Evolutionary conservation across 2,797 vertebrate species (phyloP).

Genomic region (Rhinella marina): DNA sequence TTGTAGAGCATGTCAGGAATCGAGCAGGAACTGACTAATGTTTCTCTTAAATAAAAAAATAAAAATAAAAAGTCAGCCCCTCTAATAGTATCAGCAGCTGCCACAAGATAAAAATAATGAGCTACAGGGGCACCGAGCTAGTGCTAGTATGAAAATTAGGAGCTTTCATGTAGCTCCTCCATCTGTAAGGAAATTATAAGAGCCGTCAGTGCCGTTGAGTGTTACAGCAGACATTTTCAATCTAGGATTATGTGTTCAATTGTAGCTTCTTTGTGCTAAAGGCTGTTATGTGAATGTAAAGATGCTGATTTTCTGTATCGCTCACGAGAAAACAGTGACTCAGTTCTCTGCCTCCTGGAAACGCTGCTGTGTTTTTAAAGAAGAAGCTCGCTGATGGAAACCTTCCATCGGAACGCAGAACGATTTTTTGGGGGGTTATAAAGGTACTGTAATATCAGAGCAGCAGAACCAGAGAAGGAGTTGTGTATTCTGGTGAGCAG

Average conservation of each 20-base stretch:
- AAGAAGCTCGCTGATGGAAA: not conserved
- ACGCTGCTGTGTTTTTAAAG: not conserved
- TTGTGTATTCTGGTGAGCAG: no score
- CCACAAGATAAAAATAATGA: conserved; percentile 73
- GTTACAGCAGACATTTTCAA: conserved; percentile 53
- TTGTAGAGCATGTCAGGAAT: conserved; percentile 73
- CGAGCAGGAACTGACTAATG: conserved; percentile 69
- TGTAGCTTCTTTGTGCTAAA: conserved; percentile 61
- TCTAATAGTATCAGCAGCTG: conserved; percentile 71
- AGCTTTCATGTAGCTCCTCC: conserved; percentile 64
- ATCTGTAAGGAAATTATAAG: conserved; percentile 61
- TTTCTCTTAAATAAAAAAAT: conserved; percentile 70
- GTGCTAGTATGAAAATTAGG: conserved; percentile 68
- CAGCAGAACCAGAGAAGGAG: no score
- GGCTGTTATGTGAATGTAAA: conserved; percentile 60
- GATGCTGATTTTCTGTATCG: conserved; percentile 52
- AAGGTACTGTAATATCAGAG: not conserved
- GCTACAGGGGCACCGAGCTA: conserved; percentile 65
- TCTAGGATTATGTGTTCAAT: conserved; percentile 62
- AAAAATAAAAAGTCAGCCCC: conserved; percentile 68
- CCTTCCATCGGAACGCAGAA: not conserved
- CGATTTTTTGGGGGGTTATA: not conserved
- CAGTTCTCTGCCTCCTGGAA: conserved; percentile 43
- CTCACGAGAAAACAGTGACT: conserved; percentile 46
- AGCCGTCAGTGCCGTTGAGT: conserved; percentile 56